phyloP scores from a whole-genome alignment of 2,113 vertebrate genomes.

The Myotis yumanensis region DNA sequence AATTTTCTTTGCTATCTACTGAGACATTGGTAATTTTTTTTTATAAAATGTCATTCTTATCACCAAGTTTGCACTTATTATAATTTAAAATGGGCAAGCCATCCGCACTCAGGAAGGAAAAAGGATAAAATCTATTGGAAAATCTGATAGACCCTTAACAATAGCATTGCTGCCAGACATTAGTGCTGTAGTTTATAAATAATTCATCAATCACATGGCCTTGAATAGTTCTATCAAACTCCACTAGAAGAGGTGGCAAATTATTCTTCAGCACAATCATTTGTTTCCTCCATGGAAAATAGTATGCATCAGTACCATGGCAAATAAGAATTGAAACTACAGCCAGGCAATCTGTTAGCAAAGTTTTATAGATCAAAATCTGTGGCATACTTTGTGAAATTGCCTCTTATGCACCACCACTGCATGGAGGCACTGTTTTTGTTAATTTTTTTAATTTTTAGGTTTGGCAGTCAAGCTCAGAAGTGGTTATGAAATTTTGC shows the following conservation, averaged over 20 bases:
- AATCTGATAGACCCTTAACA: conserved; percentile 55
- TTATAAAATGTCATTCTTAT: conserved; percentile 31
- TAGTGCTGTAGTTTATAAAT: conserved; percentile 58
- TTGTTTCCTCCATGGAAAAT: conserved; percentile 73
- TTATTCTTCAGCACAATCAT: conserved; percentile 75
- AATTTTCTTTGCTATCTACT: conserved; percentile 12
- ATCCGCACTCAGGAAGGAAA: conserved; percentile 17
- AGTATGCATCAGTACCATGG: conserved; percentile 17
- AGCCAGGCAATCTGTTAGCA: conserved; percentile 65
- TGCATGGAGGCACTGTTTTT: background rate
- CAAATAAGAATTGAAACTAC: conserved; percentile 64
- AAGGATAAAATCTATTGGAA: conserved; percentile 1
- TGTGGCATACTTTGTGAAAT: background rate
- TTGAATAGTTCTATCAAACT: conserved; percentile 75
- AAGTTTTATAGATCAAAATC: conserved; percentile 64
- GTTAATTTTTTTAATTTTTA: conserved; percentile 68
- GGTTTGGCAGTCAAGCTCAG: conserved; percentile 52
- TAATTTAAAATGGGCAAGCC: conserved; percentile 68
- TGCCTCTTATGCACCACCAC: background rate
- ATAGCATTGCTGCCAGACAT: background rate
- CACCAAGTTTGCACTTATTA: conserved; percentile 43
- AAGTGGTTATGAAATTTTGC: conserved; percentile 42
- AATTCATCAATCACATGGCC: conserved; percentile 70
- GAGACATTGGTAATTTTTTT: conserved; percentile 39
- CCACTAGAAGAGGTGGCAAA: conserved; percentile 72